phyloP scores from a whole-genome alignment of 2,113 vertebrate genomes.

The Chloropsis cyanopogon region DNA sequence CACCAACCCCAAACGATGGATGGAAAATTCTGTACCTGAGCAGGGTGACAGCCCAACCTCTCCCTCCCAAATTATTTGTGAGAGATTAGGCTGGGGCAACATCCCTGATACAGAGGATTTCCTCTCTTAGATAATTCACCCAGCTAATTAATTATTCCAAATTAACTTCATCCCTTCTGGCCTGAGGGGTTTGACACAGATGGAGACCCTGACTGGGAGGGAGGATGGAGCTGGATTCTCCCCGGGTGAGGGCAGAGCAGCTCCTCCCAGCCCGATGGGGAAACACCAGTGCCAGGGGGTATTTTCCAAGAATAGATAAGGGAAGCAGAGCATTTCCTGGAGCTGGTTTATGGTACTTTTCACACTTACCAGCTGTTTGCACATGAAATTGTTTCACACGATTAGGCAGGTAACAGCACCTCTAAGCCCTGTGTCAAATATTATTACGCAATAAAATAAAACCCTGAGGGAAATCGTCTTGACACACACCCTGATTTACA shows the following conservation, averaged over 20 bases:
- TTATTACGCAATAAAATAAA: constrained; percentile 70
- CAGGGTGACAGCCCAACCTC: neutral
- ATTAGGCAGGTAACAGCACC: constrained; percentile 77
- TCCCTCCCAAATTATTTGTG: neutral
- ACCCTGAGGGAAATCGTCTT: constrained; percentile 60
- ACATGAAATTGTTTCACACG: constrained; percentile 61
- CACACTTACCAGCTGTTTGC: constrained; percentile 56
- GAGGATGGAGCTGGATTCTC: neutral
- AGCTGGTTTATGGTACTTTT: neutral
- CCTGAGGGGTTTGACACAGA: neutral
- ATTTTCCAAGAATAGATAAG: neutral
- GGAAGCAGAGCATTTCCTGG: neutral
- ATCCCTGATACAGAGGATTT: neutral
- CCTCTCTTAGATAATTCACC: neutral
- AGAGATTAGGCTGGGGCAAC: neutral
- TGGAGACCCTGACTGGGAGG: neutral
- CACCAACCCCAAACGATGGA: neutral
- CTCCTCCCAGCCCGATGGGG: neutral
- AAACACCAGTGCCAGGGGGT: neutral
- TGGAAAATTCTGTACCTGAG: neutral
- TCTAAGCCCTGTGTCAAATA: constrained; percentile 72
- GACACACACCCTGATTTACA: constrained; percentile 75
- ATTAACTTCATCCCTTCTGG: neutral
- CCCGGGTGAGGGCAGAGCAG: neutral
- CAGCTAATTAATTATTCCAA: neutral